Evolutionary conservation across 1,140 invertebrate genomes (phyloP).

Genomic region (Hylaeus anthracinus): DNA sequence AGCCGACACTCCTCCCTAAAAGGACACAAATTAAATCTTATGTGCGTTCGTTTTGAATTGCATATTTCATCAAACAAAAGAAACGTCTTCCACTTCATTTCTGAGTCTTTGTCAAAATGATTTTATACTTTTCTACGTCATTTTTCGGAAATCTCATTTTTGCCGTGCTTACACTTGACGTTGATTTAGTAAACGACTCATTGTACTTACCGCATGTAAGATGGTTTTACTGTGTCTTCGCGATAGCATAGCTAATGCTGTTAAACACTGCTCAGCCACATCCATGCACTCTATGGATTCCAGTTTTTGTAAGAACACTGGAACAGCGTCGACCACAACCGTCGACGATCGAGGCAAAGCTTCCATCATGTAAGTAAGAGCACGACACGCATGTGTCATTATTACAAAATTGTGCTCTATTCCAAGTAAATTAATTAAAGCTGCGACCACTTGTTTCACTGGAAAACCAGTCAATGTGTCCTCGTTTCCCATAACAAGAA

Average conservation of each 20-base stretch:
- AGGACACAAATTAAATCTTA: conserved; percentile 46
- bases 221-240: conserved; percentile 98
- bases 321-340: conserved; percentile 97
- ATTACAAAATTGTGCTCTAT: conserved; percentile 99
- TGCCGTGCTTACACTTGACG: too few species aligned
- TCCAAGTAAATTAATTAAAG: conserved; percentile 91
- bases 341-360: conserved; percentile 97
- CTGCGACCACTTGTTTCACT: conserved; percentile 98
- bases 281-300: conserved; percentile 99
- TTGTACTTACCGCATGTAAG: conserved; percentile 90
- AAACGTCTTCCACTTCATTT: too few species aligned
- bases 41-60: neutral
- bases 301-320: conserved; percentile 96
- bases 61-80: too few species aligned
- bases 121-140: too few species aligned
- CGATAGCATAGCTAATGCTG: conserved; percentile 97
- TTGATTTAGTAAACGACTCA: too few species aligned
- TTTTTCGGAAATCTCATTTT: too few species aligned
- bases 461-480: conserved; percentile 99
- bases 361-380: conserved; percentile 99
- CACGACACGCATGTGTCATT: conserved; percentile 99
- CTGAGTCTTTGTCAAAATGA: too few species aligned
- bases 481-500: conserved; percentile 99
- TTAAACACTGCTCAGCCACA: conserved; percentile 98
- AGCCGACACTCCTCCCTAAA: conserved; percentile 94